These are phyloP conservation scores for Thunnus albacares DNA, from an alignment of 2,797 vertebrate genomes.

Conservation along the genomic window DNA sequence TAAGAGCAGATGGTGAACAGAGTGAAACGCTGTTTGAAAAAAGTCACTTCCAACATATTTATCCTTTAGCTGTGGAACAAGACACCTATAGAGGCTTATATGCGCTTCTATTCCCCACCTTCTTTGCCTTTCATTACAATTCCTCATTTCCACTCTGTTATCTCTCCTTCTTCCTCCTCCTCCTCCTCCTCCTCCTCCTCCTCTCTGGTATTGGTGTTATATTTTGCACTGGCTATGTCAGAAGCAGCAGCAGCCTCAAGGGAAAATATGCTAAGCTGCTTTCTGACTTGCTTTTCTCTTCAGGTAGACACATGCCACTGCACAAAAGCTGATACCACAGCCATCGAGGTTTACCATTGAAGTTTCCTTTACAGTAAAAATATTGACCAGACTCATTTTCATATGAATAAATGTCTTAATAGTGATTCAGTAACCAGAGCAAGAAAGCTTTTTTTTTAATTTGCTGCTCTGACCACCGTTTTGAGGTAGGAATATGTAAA, in stretches of 20 bases:
- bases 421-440: background rate
- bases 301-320: conserved; percentile 19
- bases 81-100: conserved; percentile 30
- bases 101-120: conserved; percentile 36
- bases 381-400: background rate
- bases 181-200: conserved; percentile 26
- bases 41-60: conserved; percentile 54
- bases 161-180: conserved; percentile 34
- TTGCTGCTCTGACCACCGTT: background rate
- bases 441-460: background rate
- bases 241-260: conserved; percentile 47
- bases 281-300: conserved; percentile 46
- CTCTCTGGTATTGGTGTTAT: conserved; percentile 46
- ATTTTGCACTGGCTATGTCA: conserved; percentile 43
- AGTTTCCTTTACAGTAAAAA: background rate
- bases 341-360: background rate
- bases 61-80: conserved; percentile 49
- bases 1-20: conserved; percentile 56
- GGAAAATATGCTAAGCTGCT: conserved; percentile 66
- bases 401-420: background rate
- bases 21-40: conserved; percentile 36
- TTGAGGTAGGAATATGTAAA: background rate
- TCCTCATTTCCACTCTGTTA: conserved; percentile 46
- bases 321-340: conserved; percentile 6
- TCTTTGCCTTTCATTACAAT: conserved; percentile 53